Evolutionary conservation across 2,888 invertebrate species (phyloP).

Genomic region (Lingula anatina): DNA sequence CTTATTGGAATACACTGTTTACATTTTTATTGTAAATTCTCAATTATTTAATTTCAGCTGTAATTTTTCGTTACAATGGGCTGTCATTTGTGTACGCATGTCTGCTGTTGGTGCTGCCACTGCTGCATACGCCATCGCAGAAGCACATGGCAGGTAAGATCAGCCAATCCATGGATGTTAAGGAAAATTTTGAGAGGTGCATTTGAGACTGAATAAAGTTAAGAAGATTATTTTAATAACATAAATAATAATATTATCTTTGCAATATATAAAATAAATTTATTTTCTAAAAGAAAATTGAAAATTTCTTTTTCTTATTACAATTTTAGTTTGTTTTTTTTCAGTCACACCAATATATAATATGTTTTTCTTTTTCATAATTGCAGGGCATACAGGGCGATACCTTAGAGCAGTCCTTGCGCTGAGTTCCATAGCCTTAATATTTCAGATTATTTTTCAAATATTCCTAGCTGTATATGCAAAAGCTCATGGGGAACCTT

Average conservation of each 20-base stretch:
- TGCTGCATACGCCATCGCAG: conserved; percentile 24
- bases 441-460: conserved; percentile 38
- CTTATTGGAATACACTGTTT: neutral
- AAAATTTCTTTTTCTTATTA: conserved; percentile 7
- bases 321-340: too few species aligned
- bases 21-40: neutral
- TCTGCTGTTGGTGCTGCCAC: conserved; percentile 30
- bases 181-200: too few species aligned
- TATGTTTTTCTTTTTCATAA: too few species aligned
- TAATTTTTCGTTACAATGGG: conserved; percentile 32
- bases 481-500: conserved; percentile 22
- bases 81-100: conserved; percentile 35
- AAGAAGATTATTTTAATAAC: too few species aligned
- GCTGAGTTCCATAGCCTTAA: conserved; percentile 25
- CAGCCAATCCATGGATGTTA: too few species aligned
- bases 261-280: neutral
- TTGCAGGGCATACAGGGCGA: conserved; percentile 29
- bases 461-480: conserved; percentile 26
- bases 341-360: too few species aligned
- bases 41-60: conserved; percentile 23
- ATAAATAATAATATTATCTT: too few species aligned
- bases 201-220: too few species aligned
- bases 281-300: neutral
- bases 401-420: conserved; percentile 30
- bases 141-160: conserved; percentile 29